Percentiles rank a stretch among this genome's conserved stretches.
Evolutionary conservation across 2,888 invertebrate genomes (phyloP).

Genomic region (Magallana nippona): DNA sequence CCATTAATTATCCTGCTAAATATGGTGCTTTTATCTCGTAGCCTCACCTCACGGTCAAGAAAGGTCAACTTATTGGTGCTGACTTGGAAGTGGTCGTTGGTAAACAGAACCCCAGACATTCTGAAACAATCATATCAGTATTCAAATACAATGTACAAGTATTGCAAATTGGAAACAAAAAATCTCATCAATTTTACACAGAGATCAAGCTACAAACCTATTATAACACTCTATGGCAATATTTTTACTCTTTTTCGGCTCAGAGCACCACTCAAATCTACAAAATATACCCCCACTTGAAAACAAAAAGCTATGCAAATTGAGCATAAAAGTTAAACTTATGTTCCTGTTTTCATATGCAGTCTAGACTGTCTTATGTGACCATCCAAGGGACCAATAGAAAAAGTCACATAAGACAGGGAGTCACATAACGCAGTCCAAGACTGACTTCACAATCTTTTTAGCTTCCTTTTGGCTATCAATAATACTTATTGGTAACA

Average conservation of each 20-base stretch:
- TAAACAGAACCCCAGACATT: slow-evolving; percentile 79
- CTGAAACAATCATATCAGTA: slow-evolving; percentile 54
- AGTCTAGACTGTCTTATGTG: no score
- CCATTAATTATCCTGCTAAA: slow-evolving; percentile 74
- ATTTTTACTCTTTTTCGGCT: slow-evolving; percentile 75
- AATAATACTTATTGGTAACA: no score
- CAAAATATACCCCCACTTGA: slow-evolving; percentile 34
- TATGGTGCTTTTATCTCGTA: slow-evolving; percentile 77
- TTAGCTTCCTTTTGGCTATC: no score
- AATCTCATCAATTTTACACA: no score
- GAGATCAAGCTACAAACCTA: slow-evolving; percentile 64
- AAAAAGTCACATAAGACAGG: no score
- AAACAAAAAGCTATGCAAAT: background rate
- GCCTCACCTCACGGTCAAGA: slow-evolving; percentile 78
- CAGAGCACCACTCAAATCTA: slow-evolving; percentile 79
- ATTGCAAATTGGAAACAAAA: no score
- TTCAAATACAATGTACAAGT: no score
- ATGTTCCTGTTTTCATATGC: background rate
- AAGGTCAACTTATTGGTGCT: slow-evolving; percentile 80
- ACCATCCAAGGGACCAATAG: no score
- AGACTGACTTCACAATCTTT: no score
- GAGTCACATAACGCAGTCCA: no score
- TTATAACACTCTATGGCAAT: slow-evolving; percentile 78
- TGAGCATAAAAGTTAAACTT: background rate
- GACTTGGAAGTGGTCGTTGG: slow-evolving; percentile 80